These are phyloP conservation scores for Temnothorax unifasciatus DNA, from an alignment of 2,888 invertebrate genomes.

Conservation along the genomic window DNA sequence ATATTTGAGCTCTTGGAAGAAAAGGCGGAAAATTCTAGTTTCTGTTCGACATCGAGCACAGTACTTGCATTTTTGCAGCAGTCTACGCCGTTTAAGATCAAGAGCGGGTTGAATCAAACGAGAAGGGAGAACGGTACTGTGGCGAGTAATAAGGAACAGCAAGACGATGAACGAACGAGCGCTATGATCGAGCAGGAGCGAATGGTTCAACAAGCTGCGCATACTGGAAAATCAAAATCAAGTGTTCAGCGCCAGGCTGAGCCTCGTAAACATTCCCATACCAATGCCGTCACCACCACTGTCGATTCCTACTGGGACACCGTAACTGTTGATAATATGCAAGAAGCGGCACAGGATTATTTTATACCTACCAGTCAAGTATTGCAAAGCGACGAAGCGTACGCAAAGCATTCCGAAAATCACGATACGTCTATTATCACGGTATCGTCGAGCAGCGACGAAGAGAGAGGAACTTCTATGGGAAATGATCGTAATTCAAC, in stretches of 20 bases:
- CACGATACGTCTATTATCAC: neutral
- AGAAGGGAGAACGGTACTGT: neutral
- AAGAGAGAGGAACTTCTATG: neutral
- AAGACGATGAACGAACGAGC: neutral
- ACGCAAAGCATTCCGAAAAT: neutral
- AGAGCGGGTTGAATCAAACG: conserved; percentile 14
- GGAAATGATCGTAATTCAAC: neutral
- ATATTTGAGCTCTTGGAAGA: conserved; percentile 93
- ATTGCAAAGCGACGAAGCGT: neutral
- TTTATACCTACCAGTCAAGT: neutral
- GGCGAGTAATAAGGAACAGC: conserved; percentile 16
- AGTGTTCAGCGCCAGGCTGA: neutral
- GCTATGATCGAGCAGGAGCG: neutral
- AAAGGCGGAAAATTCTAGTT: conserved; percentile 91
- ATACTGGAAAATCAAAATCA: neutral
- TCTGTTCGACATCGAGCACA: conserved; percentile 90
- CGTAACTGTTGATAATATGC: neutral
- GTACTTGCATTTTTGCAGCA: conserved; percentile 88
- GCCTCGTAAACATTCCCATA: neutral
- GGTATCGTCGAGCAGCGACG: conserved; percentile 3
- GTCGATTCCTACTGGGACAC: neutral
- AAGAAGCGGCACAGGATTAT: neutral
- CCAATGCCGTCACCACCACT: neutral
- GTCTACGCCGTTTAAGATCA: conserved; percentile 81
- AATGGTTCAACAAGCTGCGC: neutral